These are phyloP conservation scores for Zalophus californianus DNA, from an alignment of 2,797 vertebrate genomes.

Conservation along the genomic window DNA sequence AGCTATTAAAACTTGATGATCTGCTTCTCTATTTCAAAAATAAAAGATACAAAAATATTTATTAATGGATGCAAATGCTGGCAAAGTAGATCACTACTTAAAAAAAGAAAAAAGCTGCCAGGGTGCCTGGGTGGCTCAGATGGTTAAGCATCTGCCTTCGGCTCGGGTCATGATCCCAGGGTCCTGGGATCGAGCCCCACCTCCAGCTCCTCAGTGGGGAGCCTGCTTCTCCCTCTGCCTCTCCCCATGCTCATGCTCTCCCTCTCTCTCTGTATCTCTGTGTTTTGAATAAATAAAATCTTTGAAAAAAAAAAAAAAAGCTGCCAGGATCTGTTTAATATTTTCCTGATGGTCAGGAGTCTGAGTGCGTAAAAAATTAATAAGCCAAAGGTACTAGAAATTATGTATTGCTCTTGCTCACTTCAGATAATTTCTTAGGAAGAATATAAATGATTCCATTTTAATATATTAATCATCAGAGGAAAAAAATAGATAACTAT, in stretches of 20 bases:
- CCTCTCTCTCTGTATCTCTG: no score
- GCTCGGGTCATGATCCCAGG: no score
- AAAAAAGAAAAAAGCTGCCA: background rate
- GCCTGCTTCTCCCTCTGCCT: no score
- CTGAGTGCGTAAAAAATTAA: background rate
- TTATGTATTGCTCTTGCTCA: background rate
- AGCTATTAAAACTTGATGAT: background rate
- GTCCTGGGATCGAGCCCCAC: no score
- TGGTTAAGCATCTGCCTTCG: no score
- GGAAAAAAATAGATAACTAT: background rate
- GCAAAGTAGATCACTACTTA: background rate
- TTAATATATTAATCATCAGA: background rate
- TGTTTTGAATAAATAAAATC: no score
- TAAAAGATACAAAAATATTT: background rate
- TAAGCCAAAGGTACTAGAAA: background rate
- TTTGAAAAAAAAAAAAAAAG: background rate
- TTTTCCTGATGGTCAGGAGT: constrained; percentile 11
- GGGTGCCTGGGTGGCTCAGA: no score
- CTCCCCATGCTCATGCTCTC: no score
- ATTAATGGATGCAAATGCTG: background rate
- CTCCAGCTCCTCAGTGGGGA: no score
- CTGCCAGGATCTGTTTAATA: background rate
- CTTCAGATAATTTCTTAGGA: background rate
- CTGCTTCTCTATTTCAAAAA: constrained; percentile 27
- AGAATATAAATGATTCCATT: constrained; percentile 20